phyloP scores from a whole-genome alignment of 2,888 invertebrate genomes.

The Leptopterna dolabrata region DNA sequence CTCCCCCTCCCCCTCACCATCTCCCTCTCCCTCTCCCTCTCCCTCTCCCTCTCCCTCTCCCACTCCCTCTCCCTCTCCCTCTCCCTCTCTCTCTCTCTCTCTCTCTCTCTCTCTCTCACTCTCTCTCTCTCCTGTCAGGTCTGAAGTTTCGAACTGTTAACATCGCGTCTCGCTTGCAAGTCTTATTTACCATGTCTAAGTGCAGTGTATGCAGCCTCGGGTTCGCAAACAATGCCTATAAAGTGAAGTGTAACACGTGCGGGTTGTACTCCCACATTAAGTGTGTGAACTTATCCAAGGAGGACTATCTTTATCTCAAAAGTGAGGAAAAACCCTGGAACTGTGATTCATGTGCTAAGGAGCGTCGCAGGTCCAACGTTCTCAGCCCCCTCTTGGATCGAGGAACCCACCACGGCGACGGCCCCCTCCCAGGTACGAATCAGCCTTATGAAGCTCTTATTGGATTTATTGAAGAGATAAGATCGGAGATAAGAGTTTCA shows the following conservation, averaged over 20 bases:
- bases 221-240: too few species aligned
- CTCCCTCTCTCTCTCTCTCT: background rate
- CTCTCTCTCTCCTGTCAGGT: background rate
- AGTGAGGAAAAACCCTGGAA: too few species aligned
- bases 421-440: background rate
- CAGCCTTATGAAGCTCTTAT: background rate
- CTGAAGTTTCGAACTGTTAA: background rate
- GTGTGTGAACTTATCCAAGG: too few species aligned
- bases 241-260: too few species aligned
- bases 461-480: background rate
- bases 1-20: background rate
- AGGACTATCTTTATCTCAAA: too few species aligned
- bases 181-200: too few species aligned
- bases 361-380: background rate
- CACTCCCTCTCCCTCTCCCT: background rate
- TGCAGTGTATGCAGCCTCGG: too few species aligned
- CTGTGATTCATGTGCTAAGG: background rate
- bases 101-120: background rate
- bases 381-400: background rate
- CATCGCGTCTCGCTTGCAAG: background rate
- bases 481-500: background rate
- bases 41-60: background rate
- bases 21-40: background rate
- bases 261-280: too few species aligned
- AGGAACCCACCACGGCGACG: background rate